Percentiles rank a stretch among this genome's conserved stretches.
Evolutionary conservation across 2,113 vertebrate species (phyloP).

Genomic region (Siniperca knerii): DNA sequence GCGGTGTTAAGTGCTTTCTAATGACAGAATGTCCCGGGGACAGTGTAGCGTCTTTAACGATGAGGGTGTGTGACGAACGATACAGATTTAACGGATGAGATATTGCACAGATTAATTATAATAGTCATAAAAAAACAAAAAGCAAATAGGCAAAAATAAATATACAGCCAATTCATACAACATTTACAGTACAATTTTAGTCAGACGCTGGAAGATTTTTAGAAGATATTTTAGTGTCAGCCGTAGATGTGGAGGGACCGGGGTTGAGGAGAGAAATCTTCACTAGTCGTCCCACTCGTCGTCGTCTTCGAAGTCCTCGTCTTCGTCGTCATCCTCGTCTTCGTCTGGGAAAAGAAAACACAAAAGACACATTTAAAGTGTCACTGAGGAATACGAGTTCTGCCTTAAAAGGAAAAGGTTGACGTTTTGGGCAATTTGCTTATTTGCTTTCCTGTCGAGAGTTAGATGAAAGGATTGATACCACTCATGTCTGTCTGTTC

Average conservation of each 20-base stretch:
- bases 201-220: constrained; percentile 89
- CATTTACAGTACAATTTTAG: constrained; percentile 95
- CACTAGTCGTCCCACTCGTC: constrained; percentile 99
- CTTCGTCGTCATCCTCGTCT: constrained; percentile 97
- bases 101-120: constrained; percentile 98
- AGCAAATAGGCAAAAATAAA: constrained; percentile 95
- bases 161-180: constrained; percentile 96
- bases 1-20: constrained; percentile 58
- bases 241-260: constrained; percentile 72
- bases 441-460: not conserved
- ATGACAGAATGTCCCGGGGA: constrained; percentile 9
- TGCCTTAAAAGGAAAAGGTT: not conserved
- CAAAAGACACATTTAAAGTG: not conserved
- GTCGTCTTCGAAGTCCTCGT: constrained; percentile 99
- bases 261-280: not conserved
- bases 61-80: constrained; percentile 83
- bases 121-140: constrained; percentile 85
- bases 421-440: no score
- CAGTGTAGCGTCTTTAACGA: constrained; percentile 84
- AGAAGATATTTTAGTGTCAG: constrained; percentile 89
- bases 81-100: constrained; percentile 97
- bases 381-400: not conserved
- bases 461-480: not conserved
- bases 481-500: no score
- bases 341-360: constrained; percentile 86